phyloP scores from a whole-genome alignment of 2,888 invertebrate genomes.

The Lasioglossum villosulum region DNA sequence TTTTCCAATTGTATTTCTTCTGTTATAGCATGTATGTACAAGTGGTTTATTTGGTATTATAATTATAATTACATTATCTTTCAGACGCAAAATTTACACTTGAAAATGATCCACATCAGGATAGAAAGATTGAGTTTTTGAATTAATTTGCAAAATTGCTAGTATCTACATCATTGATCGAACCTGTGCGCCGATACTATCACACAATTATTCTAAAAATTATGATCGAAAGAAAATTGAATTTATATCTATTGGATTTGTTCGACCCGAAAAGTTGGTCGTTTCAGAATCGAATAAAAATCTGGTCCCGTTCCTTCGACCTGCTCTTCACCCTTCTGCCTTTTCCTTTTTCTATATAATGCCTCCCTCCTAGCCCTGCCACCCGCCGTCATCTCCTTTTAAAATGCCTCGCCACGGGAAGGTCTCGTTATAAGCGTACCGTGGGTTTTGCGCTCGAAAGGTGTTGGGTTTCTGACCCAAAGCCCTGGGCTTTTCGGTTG shows the following conservation, averaged over 20 bases:
- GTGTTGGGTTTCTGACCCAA: constrained; percentile 82
- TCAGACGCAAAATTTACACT: no score
- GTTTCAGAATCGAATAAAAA: constrained; percentile 64
- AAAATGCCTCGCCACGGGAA: constrained; percentile 74
- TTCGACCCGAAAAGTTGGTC: background rate
- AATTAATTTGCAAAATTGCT: no score
- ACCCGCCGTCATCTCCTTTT: constrained; percentile 67
- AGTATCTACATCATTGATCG: no score
- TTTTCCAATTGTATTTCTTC: no score
- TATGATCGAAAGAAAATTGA: no score
- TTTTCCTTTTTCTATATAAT: constrained; percentile 59
- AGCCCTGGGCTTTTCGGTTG: constrained; percentile 61
- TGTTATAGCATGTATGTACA: no score
- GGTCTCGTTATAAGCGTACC: constrained; percentile 79
- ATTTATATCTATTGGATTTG: background rate
- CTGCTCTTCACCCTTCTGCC: constrained; percentile 60
- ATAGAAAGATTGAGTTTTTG: no score
- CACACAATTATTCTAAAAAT: no score
- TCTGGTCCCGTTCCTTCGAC: constrained; percentile 68
- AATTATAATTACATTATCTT: no score
- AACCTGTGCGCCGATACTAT: no score
- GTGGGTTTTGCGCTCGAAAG: constrained; percentile 71
- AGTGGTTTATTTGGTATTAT: no score
- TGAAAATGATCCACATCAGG: no score
- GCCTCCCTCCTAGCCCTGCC: constrained; percentile 44